A percentile compares a stretch with the other conserved stretches of the same genome.
phyloP scores from a whole-genome alignment of 2,797 vertebrate genomes.

The Spinus olivaceus region DNA sequence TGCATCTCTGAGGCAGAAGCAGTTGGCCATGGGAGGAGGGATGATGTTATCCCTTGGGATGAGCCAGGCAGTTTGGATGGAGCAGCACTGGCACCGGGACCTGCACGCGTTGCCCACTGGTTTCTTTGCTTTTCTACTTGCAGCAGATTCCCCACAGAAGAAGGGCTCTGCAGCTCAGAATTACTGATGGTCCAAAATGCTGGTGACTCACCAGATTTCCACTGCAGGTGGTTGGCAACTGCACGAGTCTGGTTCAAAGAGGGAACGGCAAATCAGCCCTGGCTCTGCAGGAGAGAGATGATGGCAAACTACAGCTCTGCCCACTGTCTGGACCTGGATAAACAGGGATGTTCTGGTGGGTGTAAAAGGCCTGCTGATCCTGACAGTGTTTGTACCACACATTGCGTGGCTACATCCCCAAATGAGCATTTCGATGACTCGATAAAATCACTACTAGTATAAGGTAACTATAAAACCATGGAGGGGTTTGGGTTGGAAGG shows the following conservation, averaged over 20 bases:
- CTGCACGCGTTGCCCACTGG: rapidly evolving
- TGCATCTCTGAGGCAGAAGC: not conserved
- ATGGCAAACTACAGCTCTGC: not conserved
- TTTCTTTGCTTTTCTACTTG: not conserved
- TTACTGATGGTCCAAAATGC: not conserved
- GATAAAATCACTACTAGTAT: rapidly evolving
- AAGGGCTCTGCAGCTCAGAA: not conserved
- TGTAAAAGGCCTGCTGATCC: not conserved
- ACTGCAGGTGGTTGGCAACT: not conserved
- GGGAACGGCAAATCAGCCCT: not conserved
- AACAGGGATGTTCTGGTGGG: not conserved
- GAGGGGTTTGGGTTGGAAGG: not conserved
- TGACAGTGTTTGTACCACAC: not conserved
- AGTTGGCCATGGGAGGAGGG: not conserved
- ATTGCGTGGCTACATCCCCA: not conserved
- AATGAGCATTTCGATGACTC: not conserved
- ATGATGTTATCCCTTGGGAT: not conserved
- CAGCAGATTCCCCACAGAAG: not conserved
- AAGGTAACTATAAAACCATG: not conserved
- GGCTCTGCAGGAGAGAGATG: not conserved
- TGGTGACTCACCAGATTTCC: not conserved
- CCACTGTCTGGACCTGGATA: not conserved
- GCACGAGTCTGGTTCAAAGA: not conserved
- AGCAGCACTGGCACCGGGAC: not conserved
- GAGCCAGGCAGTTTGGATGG: not conserved